Percentiles rank a stretch among this genome's conserved stretches.
Conservation (phyloP, 1,140 invertebrate species). For the Apis cerana region DNA sequence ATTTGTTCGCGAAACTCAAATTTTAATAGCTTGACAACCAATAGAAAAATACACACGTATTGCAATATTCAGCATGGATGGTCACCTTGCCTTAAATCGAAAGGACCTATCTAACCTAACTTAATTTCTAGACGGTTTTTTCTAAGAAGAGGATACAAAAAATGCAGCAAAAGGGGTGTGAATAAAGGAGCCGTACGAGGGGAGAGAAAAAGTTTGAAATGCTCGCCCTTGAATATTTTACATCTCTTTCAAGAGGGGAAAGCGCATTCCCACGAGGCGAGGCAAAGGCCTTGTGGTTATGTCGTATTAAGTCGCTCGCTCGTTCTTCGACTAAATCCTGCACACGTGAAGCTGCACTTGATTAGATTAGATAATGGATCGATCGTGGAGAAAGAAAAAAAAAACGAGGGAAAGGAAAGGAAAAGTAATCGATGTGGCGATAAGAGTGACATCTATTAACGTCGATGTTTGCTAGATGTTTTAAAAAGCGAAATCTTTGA, state of each 20-base stretch:
- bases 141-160: background rate
- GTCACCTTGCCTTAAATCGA: too few species aligned
- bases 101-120: too few species aligned
- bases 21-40: too few species aligned
- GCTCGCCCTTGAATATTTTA: slow-evolving; percentile 44
- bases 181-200: background rate
- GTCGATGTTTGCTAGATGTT: background rate
- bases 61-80: too few species aligned
- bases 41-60: too few species aligned
- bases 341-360: slow-evolving; percentile 3
- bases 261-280: slow-evolving; percentile 46
- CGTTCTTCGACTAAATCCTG: background rate
- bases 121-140: too few species aligned
- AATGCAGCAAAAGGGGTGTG: too few species aligned
- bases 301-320: slow-evolving; percentile 17
- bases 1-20: too few species aligned
- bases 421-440: background rate
- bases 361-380: slow-evolving; percentile 58
- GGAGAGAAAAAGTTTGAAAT: slow-evolving; percentile 3
- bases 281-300: slow-evolving; percentile 44
- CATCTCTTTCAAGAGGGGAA: slow-evolving; percentile 31
- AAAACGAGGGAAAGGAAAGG: too few species aligned
- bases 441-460: background rate
- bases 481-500: too few species aligned
- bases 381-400: background rate